Percentiles rank a stretch among this genome's conserved stretches.
Evolutionary conservation across 1,140 invertebrate genomes (phyloP).

Genomic region (Centruroides vittatus): DNA sequence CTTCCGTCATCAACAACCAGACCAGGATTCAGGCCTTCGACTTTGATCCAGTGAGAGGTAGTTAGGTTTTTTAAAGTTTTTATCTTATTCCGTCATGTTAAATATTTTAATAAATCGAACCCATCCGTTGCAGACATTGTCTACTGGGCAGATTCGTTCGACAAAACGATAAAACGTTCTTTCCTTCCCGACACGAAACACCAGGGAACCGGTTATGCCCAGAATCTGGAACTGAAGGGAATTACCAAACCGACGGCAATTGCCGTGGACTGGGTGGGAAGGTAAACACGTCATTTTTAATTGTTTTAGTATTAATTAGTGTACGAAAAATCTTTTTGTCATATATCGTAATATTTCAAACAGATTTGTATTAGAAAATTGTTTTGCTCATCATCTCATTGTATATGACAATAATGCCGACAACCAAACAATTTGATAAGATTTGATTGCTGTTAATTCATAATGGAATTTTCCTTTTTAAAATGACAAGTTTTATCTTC

Average conservation of each 20-base stretch:
- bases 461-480: too few relatives aligned
- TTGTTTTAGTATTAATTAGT: too few relatives aligned
- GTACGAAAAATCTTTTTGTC: too few relatives aligned
- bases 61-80: neutral
- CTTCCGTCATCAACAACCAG: constrained; percentile 53
- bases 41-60: constrained; percentile 47
- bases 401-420: too few relatives aligned
- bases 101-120: too few relatives aligned
- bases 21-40: constrained; percentile 77
- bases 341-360: too few relatives aligned
- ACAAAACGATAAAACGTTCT: constrained; percentile 78
- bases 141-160: constrained; percentile 84
- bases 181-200: constrained; percentile 60
- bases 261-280: constrained; percentile 77
- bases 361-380: too few relatives aligned
- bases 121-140: constrained; percentile 48
- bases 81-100: too few relatives aligned
- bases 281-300: constrained; percentile 19
- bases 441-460: too few relatives aligned
- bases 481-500: too few relatives aligned
- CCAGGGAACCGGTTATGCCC: constrained; percentile 19
- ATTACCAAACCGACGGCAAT: constrained; percentile 66
- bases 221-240: constrained; percentile 36
- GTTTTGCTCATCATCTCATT: too few relatives aligned
- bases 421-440: too few relatives aligned